Evolutionary conservation across 1,140 invertebrate genomes (phyloP).

Genomic region (Holotrichia oblita): DNA sequence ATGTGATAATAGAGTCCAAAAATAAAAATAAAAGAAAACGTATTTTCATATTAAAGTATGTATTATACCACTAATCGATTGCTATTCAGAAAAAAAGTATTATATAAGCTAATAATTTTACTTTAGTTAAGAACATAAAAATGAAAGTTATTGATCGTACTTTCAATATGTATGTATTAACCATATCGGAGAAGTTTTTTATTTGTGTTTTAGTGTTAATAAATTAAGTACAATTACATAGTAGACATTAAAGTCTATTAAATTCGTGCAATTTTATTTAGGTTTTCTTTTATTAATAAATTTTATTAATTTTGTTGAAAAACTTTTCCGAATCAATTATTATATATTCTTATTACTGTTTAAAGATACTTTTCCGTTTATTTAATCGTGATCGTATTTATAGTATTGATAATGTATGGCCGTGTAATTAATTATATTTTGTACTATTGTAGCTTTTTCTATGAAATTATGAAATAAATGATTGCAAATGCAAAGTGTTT

Average conservation of each 20-base stretch:
- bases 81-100: constrained; percentile 4
- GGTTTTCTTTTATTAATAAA: too few relatives aligned
- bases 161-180: background rate
- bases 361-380: constrained; percentile 23
- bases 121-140: background rate
- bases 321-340: background rate
- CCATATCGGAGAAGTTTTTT: background rate
- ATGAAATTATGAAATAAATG: constrained; percentile 29
- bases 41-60: constrained; percentile 23
- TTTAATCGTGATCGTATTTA: constrained; percentile 14
- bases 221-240: too few relatives aligned
- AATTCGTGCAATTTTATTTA: too few relatives aligned
- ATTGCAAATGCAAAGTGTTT: background rate
- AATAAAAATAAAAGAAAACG: background rate
- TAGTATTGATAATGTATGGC: constrained; percentile 27
- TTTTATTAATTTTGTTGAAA: background rate
- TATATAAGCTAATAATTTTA: constrained; percentile 1
- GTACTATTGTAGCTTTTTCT: constrained; percentile 33
- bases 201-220: too few relatives aligned
- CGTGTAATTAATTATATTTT: constrained; percentile 28
- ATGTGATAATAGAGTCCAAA: constrained; percentile 15
- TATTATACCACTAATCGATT: background rate
- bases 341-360: background rate
- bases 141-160: background rate
- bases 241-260: too few relatives aligned